phyloP scores from a whole-genome alignment of 2,888 invertebrate genomes.

The Hofmannophila pseudospretella region DNA sequence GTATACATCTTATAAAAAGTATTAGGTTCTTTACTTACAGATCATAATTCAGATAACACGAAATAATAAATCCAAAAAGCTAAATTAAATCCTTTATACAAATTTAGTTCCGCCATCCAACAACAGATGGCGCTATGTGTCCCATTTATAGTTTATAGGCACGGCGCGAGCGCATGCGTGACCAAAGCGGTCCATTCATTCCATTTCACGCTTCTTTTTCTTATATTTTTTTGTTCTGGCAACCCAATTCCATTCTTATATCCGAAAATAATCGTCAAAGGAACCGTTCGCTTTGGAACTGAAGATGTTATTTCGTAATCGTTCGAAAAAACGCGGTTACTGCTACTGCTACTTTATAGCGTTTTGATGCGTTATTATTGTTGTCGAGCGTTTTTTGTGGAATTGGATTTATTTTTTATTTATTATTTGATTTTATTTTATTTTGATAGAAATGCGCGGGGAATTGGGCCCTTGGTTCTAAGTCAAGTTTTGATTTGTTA shows the following conservation, averaged over 20 bases:
- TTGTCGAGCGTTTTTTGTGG: conserved; percentile 17
- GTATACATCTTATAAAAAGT: too few relatives aligned
- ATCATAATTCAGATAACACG: too few relatives aligned
- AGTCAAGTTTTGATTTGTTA: background rate
- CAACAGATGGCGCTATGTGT: conserved; percentile 40
- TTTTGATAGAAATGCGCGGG: too few relatives aligned
- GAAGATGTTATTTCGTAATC: conserved; percentile 41
- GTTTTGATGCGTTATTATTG: conserved; percentile 32
- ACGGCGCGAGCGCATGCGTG: conserved; percentile 8
- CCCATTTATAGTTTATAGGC: conserved; percentile 28
- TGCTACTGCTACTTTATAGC: conserved; percentile 46
- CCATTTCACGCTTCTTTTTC: conserved; percentile 16
- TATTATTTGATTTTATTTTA: too few relatives aligned
- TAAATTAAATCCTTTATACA: too few relatives aligned
- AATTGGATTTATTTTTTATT: conserved; percentile 20
- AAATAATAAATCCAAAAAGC: too few relatives aligned
- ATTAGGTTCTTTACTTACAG: too few relatives aligned
- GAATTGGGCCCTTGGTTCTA: background rate
- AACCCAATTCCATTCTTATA: conserved; percentile 61
- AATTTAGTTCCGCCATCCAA: conserved; percentile 17
- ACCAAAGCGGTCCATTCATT: conserved; percentile 20
- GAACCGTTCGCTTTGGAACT: conserved; percentile 44
- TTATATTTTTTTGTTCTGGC: conserved; percentile 48
- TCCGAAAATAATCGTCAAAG: conserved; percentile 64
- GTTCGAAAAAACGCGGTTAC: conserved; percentile 32